Conservation (phyloP, 2,797 vertebrate species). For the Hydrocynus forskahlii region DNA sequence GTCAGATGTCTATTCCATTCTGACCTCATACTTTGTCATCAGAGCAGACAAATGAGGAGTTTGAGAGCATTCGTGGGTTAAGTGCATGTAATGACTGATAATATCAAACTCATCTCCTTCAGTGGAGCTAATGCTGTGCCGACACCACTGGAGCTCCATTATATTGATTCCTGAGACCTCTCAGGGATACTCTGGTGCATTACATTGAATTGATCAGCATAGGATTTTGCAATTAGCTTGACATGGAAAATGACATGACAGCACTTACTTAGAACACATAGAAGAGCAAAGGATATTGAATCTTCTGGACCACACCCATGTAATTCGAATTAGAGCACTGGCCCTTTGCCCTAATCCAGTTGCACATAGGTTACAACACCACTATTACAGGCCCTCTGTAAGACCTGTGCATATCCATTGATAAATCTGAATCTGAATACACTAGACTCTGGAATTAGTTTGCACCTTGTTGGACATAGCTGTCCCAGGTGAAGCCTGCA, state of each 20-base stretch:
- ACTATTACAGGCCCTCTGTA: background rate
- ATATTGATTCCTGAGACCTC: conserved; percentile 38
- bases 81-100: conserved; percentile 36
- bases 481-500: no score
- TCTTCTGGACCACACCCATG: conserved; percentile 20
- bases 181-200: conserved; percentile 28
- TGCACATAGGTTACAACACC: background rate
- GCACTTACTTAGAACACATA: conserved; percentile 31
- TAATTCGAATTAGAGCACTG: conserved; percentile 21
- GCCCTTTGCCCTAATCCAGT: conserved; percentile 17
- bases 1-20: conserved; percentile 15
- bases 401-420: background rate
- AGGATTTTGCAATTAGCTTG: conserved; percentile 35
- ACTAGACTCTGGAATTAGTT: background rate
- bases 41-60: conserved; percentile 21
- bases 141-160: conserved; percentile 34
- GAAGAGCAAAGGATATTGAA: conserved; percentile 35
- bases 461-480: no score
- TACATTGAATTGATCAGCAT: conserved; percentile 39
- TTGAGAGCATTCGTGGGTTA: conserved; percentile 38
- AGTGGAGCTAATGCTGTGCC: conserved; percentile 22
- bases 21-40: conserved; percentile 6
- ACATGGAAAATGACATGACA: conserved; percentile 34
- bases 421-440: background rate
- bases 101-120: conserved; percentile 31